Evolutionary conservation across 1,140 invertebrate species (phyloP).

Genomic region (Orchestia grillus): DNA sequence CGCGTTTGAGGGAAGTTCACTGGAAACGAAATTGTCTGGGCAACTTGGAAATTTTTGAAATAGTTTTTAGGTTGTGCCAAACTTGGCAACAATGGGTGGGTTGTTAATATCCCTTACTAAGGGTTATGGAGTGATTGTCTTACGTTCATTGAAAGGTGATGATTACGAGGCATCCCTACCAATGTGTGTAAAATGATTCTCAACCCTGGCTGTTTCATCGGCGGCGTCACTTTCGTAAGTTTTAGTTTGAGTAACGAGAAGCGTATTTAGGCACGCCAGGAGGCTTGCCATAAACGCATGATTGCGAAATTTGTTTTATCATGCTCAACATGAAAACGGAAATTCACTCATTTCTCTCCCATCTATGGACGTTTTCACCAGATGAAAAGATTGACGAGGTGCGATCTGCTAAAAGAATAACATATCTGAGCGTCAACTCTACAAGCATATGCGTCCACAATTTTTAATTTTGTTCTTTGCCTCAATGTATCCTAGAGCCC

Average conservation of each 20-base stretch:
- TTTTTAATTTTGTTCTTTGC: neutral
- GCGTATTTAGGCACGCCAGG: neutral
- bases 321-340: neutral
- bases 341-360: neutral
- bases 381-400: neutral
- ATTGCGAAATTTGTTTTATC: neutral
- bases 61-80: neutral
- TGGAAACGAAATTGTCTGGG: neutral
- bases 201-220: neutral
- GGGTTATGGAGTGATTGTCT: neutral
- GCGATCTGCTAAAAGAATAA: neutral
- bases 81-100: neutral
- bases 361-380: neutral
- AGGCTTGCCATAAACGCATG: neutral
- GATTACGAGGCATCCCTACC: neutral
- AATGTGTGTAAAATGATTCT: neutral
- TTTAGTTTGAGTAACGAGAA: neutral
- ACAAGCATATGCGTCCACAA: neutral
- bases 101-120: neutral
- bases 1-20: neutral
- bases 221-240: neutral
- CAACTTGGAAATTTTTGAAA: neutral
- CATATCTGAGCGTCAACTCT: neutral
- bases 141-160: neutral
- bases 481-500: neutral